Evolutionary conservation across 30 jellyfish, hydroid and myxozoan species (phyloP), one percentile per base, ranked within the genome.

Genomic region (Aurelia aurita): DNA sequence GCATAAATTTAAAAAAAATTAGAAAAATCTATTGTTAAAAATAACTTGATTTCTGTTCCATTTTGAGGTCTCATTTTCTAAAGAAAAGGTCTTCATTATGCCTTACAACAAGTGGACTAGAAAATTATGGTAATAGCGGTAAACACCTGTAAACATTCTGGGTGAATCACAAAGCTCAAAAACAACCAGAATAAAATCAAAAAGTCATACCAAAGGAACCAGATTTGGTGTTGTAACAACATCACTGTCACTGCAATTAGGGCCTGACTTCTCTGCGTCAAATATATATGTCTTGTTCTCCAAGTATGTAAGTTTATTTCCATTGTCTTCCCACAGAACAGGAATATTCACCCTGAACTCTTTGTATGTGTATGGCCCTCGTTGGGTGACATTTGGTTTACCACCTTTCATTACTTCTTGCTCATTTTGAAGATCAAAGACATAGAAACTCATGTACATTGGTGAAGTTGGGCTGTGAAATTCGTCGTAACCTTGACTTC

Each of bases 391-490:
- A 1, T 44, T 86, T 58, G 99, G 97, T 64, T 84, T 89, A 18
- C 79, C 53, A 6, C 92, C 92, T 26, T 60, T 57, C 29, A 57
- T 32, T 3, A 84, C 83, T 15, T 74, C 95, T 39, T 79, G 80
- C 4, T 69, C 89, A 85, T 94, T 94, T 21, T 74, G 81, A 54
- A 84, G 61, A 80, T 94, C 93, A 68, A 88, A 94, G 28, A 94
- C 82, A 74, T 75, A 94, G 58, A 77, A 94, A 66, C 89, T 91
- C 99, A 94, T 89, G 68, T 43, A 79, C 74, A 94, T 75, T 32
- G 97, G 99, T 18, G 99, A 80, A 9, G 97, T 91, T 60, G 99
- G 99, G 23, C 80, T 44, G 5, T 61, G 63, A 89, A 95, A 94
- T 53, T 94, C 80, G 19, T 84, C 81, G 55, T 77, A 94, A 5